Evolutionary conservation across 2,113 vertebrate genomes (phyloP), one percentile per base, ranked within the genome.

Genomic region (Hipposideros armiger): DNA sequence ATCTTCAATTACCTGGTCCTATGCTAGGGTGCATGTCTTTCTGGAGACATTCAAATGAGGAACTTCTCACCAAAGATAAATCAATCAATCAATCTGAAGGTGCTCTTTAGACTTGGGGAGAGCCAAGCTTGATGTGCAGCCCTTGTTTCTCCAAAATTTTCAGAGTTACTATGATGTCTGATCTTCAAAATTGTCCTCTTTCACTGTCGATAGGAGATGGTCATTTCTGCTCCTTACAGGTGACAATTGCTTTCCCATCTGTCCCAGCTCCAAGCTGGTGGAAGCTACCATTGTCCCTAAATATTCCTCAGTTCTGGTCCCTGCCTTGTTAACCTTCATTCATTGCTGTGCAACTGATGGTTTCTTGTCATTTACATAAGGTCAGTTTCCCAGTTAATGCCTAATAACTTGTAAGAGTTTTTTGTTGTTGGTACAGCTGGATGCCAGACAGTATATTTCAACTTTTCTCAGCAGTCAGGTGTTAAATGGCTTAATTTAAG

Each of bases 401-500:
- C 19, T 93, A 28, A 40, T 86, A 77, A 76, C 22, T 76, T 87
- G 7, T 64, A 76, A 70, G 24, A 19, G 17, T 52, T 58, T 56
- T 70, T 58, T 20, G 60, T 20, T 76, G 28, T 32, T 40, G 11
- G 60, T 70, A 22, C 8, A 82, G 20, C 16, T 54, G 86, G 42
- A 82, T 78, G 30, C 30, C 24, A 66, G 50, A 40, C 42, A 94
- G 54, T 5, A 40, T 70, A 60, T 89, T 96, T 90, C 50, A 83
- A 19, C 42, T 7, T 66, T 5, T 6, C 7, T 20, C 47, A 58
- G 42, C 4, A 94, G 70, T 52, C 81, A 80, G 66, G 17, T 84
- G 56, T 87, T 80, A 90, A 94, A 64, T 93, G 70, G 45, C 36
- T 26, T 83, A 67, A 67, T 78, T 56, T 73, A 82, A 88, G 60